A percentile compares a stretch with the other conserved stretches of the same genome.
phyloP scores from a whole-genome alignment of 53 echinoderm and acorn worm species.

The Patiria pectinifera region DNA sequence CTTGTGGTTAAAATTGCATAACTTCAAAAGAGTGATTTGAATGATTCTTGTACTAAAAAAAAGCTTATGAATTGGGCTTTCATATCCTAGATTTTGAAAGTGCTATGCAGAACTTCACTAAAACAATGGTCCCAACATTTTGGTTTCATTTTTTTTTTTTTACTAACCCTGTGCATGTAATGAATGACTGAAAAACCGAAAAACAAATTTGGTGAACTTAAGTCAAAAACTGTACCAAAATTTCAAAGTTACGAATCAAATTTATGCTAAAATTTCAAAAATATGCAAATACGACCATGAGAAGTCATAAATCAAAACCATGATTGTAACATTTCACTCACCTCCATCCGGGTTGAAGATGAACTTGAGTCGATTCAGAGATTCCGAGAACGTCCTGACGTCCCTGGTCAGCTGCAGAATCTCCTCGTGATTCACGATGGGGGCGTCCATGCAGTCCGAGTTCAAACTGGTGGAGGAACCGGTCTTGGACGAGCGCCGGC shows the following conservation, averaged over 20 bases:
- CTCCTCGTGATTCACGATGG: slow-evolving; percentile 94
- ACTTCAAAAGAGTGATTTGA: too few relatives aligned
- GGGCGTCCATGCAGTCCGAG: slow-evolving; percentile 91
- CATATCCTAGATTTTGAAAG: too few relatives aligned
- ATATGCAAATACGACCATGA: background rate
- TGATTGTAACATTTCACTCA: slow-evolving; percentile 14
- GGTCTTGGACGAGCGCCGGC: slow-evolving; percentile 79
- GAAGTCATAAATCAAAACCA: too few relatives aligned
- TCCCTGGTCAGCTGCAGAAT: slow-evolving; percentile 95
- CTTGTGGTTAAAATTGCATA: too few relatives aligned
- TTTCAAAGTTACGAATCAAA: background rate
- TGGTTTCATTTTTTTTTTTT: too few relatives aligned
- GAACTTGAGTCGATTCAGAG: slow-evolving; percentile 77
- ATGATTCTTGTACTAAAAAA: too few relatives aligned
- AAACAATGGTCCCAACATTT: too few relatives aligned
- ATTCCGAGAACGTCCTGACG: slow-evolving; percentile 92
- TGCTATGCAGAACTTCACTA: too few relatives aligned
- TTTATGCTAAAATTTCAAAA: background rate
- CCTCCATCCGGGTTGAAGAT: slow-evolving; percentile 78
- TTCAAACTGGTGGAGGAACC: slow-evolving; percentile 93
- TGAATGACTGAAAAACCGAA: too few relatives aligned
- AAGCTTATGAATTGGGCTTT: too few relatives aligned
- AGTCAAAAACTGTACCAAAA: background rate
- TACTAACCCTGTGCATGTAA: too few relatives aligned
- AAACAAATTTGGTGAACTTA: background rate